A percentile compares a stretch with the other conserved stretches of the same genome.
Evolutionary conservation across 2,797 vertebrate species (phyloP).

Genomic region (Semaprochilodus insignis): DNA sequence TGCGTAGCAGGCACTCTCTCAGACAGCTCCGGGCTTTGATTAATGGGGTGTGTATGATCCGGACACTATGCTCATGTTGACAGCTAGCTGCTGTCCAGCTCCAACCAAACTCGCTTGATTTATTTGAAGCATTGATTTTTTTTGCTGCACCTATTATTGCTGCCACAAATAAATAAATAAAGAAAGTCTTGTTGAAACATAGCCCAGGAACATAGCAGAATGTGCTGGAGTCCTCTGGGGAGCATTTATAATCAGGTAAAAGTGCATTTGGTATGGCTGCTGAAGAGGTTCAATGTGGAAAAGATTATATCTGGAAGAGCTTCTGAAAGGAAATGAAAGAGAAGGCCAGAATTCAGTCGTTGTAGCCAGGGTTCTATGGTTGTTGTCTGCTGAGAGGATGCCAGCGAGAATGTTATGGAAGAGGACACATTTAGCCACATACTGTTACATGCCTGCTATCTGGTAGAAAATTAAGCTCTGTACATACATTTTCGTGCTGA

Average conservation of each 20-base stretch:
- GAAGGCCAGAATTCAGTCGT: slow-evolving; percentile 25
- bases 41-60: slow-evolving; percentile 6
- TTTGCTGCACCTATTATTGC: neutral
- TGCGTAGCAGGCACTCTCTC: neutral
- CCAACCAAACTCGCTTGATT: slow-evolving; percentile 8
- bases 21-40: slow-evolving; percentile 28
- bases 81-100: slow-evolving; percentile 25
- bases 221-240: slow-evolving; percentile 25
- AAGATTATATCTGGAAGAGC: slow-evolving; percentile 57
- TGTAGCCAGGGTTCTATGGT: slow-evolving; percentile 40
- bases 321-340: slow-evolving; percentile 49
- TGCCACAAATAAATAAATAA: slow-evolving; percentile 7
- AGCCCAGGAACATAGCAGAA: slow-evolving; percentile 36
- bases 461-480: neutral
- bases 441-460: slow-evolving; percentile 8
- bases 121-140: slow-evolving; percentile 15
- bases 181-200: slow-evolving; percentile 19
- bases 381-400: slow-evolving; percentile 30
- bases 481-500: neutral
- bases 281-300: slow-evolving; percentile 46
- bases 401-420: slow-evolving; percentile 34
- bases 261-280: slow-evolving; percentile 40
- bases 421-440: slow-evolving; percentile 4
- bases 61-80: slow-evolving; percentile 1
- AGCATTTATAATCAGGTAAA: slow-evolving; percentile 49